phyloP scores from a whole-genome alignment of 1,140 invertebrate species.

The Augochlora pura region DNA sequence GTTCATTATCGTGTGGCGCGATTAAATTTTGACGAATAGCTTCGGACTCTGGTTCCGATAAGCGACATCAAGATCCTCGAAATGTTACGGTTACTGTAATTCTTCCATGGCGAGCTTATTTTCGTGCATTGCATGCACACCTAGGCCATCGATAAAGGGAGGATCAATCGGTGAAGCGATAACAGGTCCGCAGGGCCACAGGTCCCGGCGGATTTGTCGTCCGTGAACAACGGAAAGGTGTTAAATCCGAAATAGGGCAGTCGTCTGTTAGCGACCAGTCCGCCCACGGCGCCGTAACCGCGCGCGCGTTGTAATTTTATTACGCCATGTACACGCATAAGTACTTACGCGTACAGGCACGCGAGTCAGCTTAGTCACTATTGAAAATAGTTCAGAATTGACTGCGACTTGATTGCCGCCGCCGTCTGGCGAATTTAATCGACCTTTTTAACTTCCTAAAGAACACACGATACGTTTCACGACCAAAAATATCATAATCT shows the following conservation, averaged over 20 bases:
- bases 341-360: constrained; percentile 20
- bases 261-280: constrained; percentile 58
- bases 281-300: constrained; percentile 71
- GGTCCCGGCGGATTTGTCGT: constrained; percentile 9
- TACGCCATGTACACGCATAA: constrained; percentile 31
- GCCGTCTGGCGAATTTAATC: constrained; percentile 34
- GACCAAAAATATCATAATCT: too few species aligned
- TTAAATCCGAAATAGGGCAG: constrained; percentile 62
- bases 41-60: background rate
- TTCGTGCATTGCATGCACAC: background rate
- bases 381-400: constrained; percentile 65
- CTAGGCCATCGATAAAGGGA: constrained; percentile 8
- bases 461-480: too few species aligned
- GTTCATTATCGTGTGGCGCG: accelerated
- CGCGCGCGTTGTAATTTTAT: constrained; percentile 48
- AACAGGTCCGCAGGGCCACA: background rate
- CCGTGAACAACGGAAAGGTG: constrained; percentile 44
- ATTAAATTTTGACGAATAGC: background rate
- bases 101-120: background rate
- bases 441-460: background rate
- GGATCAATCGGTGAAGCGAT: constrained; percentile 13
- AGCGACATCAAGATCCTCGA: background rate
- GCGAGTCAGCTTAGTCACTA: constrained; percentile 62
- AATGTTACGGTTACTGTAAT: too few species aligned
- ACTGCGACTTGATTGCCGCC: constrained; percentile 47